Percentiles rank a stretch among this genome's conserved stretches.
These are phyloP conservation scores for Ia io DNA, from an alignment of 2,113 vertebrate genomes.

Conservation along the genomic window DNA sequence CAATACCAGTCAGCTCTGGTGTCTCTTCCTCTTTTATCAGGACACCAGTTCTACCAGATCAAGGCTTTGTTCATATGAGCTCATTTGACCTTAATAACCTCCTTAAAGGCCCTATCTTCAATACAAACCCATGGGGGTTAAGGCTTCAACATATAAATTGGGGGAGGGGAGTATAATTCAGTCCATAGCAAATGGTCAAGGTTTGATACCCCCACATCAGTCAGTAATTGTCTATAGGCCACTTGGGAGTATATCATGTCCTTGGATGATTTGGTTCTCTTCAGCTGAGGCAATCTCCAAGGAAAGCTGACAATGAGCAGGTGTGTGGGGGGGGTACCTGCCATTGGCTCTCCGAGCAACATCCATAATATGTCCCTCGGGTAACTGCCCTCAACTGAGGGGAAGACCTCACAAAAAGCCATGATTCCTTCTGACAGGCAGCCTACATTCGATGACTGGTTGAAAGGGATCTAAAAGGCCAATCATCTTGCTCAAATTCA, in stretches of 20 bases:
- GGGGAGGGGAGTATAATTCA: not conserved
- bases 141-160: not conserved
- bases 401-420: not conserved
- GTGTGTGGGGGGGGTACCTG: no score
- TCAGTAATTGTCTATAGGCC: not conserved
- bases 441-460: no score
- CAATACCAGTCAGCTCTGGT: no score
- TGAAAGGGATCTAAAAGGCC: not conserved
- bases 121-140: not conserved
- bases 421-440: not conserved
- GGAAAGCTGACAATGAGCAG: not conserved
- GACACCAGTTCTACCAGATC: not conserved
- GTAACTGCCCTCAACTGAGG: not conserved
- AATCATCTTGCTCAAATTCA: not conserved
- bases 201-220: not conserved
- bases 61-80: not conserved
- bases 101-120: not conserved
- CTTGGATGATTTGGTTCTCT: no score
- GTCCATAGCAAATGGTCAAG: not conserved
- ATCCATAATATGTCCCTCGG: rapidly evolving
- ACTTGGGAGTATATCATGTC: no score
- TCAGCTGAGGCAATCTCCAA: not conserved
- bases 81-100: not conserved
- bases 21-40: not conserved
- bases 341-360: not conserved